Evolutionary conservation across 1,140 invertebrate species (phyloP).

Genomic region (Tetramorium alpestre): DNA sequence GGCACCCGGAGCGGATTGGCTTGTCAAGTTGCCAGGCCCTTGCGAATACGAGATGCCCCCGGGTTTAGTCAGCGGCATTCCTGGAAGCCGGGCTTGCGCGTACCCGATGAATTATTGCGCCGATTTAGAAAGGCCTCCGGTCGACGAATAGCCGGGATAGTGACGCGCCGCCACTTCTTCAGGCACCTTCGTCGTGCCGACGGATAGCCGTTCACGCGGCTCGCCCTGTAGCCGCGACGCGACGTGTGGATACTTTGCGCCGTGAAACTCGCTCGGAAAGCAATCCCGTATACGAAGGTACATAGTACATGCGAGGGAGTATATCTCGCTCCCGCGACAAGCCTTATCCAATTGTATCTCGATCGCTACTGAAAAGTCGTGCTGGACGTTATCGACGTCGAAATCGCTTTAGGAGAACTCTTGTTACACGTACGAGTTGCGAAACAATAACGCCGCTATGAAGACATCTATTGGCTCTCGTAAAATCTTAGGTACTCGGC

Average conservation of each 20-base stretch:
- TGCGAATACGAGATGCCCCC: slow-evolving; percentile 76
- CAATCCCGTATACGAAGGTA: background rate
- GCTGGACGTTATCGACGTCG: slow-evolving; percentile 17
- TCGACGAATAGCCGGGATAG: slow-evolving; percentile 26
- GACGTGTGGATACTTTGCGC: background rate
- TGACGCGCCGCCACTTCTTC: slow-evolving; percentile 51
- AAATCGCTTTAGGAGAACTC: slow-evolving; percentile 21
- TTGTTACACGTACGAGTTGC: slow-evolving; percentile 13
- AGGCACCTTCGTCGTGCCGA: slow-evolving; percentile 22
- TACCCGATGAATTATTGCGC: slow-evolving; percentile 79
- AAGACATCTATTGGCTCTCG: slow-evolving; percentile 22
- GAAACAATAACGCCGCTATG: slow-evolving; percentile 26
- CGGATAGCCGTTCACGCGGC: background rate
- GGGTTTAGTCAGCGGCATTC: slow-evolving; percentile 81
- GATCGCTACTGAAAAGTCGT: slow-evolving; percentile 36
- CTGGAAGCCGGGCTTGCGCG: slow-evolving; percentile 74
- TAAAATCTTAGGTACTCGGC: background rate
- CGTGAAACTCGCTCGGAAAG: slow-evolving; percentile 1
- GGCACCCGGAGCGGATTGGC: slow-evolving; percentile 80
- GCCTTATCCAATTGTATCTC: slow-evolving; percentile 39
- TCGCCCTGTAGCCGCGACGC: background rate
- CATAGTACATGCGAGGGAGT: background rate
- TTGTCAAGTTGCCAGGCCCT: slow-evolving; percentile 82
- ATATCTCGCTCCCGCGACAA: background rate
- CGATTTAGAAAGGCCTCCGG: slow-evolving; percentile 76